phyloP scores from a whole-genome alignment of 2,888 invertebrate genomes.

The Agonopterix heracliana region DNA sequence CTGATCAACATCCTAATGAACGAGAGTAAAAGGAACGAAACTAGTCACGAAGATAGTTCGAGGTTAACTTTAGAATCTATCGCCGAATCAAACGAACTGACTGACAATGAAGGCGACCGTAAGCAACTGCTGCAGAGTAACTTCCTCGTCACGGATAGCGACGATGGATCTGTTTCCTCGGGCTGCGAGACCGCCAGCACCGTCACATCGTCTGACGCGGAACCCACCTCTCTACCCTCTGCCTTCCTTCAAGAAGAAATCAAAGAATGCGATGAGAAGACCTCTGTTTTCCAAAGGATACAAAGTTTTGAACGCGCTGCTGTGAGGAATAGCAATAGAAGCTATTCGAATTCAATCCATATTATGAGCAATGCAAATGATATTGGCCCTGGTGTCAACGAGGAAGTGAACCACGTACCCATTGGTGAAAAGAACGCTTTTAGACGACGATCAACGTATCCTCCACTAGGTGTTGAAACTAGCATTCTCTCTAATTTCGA shows the following conservation, averaged over 20 bases:
- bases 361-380: slow-evolving; percentile 20
- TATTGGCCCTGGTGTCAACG: slow-evolving; percentile 13
- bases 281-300: slow-evolving; percentile 29
- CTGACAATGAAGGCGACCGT: slow-evolving; percentile 34
- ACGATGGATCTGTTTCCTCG: slow-evolving; percentile 86
- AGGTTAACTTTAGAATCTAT: slow-evolving; percentile 49
- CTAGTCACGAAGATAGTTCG: slow-evolving; percentile 45
- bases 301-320: slow-evolving; percentile 33
- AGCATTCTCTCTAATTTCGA: slow-evolving; percentile 45
- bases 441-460: slow-evolving; percentile 62
- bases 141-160: slow-evolving; percentile 79
- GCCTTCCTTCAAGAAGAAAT: slow-evolving; percentile 59
- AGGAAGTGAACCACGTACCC: slow-evolving; percentile 66
- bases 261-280: slow-evolving; percentile 50
- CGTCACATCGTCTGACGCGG: slow-evolving; percentile 77
- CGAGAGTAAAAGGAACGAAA: slow-evolving; percentile 43
- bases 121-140: slow-evolving; percentile 61
- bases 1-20: slow-evolving; percentile 46
- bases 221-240: slow-evolving; percentile 67
- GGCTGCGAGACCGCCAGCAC: slow-evolving; percentile 89
- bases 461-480: slow-evolving; percentile 48
- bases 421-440: slow-evolving; percentile 67
- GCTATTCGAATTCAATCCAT: slow-evolving; percentile 36
- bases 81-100: slow-evolving; percentile 52
- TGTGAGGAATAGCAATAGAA: slow-evolving; percentile 27